phyloP scores from a whole-genome alignment of 1,140 invertebrate genomes.

The Leptinotarsa lineolata region DNA sequence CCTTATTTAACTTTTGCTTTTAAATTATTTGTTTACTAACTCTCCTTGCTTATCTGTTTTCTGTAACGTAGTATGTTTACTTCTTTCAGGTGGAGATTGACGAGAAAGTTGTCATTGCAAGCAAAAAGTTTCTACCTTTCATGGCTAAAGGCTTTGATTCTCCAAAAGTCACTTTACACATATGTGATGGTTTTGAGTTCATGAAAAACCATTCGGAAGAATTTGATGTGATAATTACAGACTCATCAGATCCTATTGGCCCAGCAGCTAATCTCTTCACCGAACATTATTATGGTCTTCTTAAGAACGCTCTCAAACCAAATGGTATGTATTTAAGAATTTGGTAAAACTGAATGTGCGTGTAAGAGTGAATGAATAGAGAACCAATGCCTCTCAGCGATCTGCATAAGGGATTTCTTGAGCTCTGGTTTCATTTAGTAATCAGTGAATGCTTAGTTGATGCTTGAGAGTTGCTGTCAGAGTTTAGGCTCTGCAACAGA shows the following conservation, averaged over 20 bases:
- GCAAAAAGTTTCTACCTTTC: conserved; percentile 86
- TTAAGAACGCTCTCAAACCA: conserved; percentile 81
- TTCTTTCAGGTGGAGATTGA: conserved; percentile 68
- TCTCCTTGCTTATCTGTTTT: no score
- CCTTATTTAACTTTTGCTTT: no score
- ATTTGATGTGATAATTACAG: conserved; percentile 98
- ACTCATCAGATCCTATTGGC: conserved; percentile 95
- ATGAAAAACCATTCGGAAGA: conserved; percentile 83
- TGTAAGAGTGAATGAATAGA: no score
- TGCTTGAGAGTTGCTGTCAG: no score
- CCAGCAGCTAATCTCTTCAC: conserved; percentile 76
- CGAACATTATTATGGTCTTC: conserved; percentile 85
- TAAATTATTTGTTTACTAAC: no score
- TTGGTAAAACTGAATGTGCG: no score
- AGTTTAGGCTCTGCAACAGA: no score
- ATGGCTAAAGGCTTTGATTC: conserved; percentile 86
- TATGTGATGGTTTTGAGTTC: conserved; percentile 95
- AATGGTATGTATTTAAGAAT: conserved; percentile 57
- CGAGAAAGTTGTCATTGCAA: conserved; percentile 85
- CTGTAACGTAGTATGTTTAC: no score
- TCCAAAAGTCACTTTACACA: conserved; percentile 81
- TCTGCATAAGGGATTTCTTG: no score
- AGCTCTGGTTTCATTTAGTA: no score
- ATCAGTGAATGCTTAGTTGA: no score
- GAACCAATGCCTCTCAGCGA: no score